Evolutionary conservation across 2,888 invertebrate genomes (phyloP).

Genomic region (Volucella zonaria): DNA sequence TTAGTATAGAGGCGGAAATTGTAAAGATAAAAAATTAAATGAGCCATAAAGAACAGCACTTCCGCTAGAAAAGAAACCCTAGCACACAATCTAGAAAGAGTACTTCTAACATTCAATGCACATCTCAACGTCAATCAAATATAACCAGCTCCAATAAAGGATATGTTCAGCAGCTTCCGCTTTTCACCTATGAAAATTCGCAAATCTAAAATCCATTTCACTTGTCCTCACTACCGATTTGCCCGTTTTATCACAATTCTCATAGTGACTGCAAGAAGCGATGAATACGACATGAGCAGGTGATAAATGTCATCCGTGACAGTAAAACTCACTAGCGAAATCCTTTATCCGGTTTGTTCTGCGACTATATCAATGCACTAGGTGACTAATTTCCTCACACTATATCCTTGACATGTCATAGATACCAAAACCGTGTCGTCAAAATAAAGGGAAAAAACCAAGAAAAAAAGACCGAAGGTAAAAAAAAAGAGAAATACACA

Average conservation of each 20-base stretch:
- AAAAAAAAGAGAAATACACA: conserved; percentile 17
- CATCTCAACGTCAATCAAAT: no score
- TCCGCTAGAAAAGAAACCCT: no score
- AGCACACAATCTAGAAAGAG: no score
- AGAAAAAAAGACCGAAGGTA: not conserved
- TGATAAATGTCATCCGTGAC: conserved; percentile 66
- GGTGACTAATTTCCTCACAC: conserved; percentile 50
- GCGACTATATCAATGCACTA: conserved; percentile 30
- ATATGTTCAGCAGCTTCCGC: no score
- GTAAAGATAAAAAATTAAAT: no score
- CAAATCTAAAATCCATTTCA: no score
- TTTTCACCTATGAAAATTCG: no score
- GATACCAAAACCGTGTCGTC: not conserved
- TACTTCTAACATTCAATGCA: no score
- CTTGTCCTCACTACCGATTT: conserved; percentile 24
- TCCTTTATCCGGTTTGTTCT: not conserved
- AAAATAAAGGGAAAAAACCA: not conserved
- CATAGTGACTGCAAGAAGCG: conserved; percentile 51
- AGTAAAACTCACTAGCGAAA: conserved; percentile 50
- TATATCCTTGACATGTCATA: conserved; percentile 52
- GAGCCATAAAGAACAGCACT: no score
- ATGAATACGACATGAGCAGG: conserved; percentile 46
- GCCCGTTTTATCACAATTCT: conserved; percentile 32
- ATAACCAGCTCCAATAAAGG: no score
- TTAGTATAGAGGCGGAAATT: no score